Evolutionary conservation across 1,140 invertebrate species (phyloP), one percentile per base, ranked within the genome.

Genomic region (Drosophila repleta): DNA sequence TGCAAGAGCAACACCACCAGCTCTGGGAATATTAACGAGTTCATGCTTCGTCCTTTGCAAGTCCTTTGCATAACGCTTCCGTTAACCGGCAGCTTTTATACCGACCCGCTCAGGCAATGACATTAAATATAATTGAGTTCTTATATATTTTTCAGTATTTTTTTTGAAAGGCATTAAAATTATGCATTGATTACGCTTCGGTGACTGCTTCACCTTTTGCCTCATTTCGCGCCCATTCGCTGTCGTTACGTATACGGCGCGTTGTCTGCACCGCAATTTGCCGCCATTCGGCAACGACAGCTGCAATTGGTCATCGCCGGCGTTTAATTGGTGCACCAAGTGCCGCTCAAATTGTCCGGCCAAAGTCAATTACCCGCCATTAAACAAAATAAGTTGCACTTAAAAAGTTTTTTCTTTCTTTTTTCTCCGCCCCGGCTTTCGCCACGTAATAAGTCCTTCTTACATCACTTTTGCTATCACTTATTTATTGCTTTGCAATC

Each of bases 331-430:
- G 70, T 76, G 57, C 26, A 61, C 52, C 77, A 84, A 84, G 81
- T 80, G 81, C 43, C 64, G 57, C 64, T 73, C 58, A 73, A 83
- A 83, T 74, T 78, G 75, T 63, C 62, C 60, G 48, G 57, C 60
- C 70, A 75, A 85, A 85, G 82, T 87, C 82, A 85, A 87, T 87
- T 87, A 87, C 78, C 62, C 65, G 79, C 77, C 64, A 82, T 73
- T 65, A 58, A 53, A 3, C 8, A 32, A 61, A 56, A 26, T 43
- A 77, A 77, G 68, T 69, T 82, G 32, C 18, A 8, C 37, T 18
- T 45, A 6, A 49, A 26, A 32, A 57, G 32, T 21, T 67, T 17
- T 13, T 3, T 32, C 4, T 17, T 26, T n/a, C n/a, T n/a, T n/a
- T n/a, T n/a, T n/a, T n/a, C n/a, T n/a, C n/a, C 2, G 35, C 35